A percentile compares a stretch with the other conserved stretches of the same genome.
These are phyloP conservation scores for Tachysurus fulvidraco DNA, from an alignment of 2,113 vertebrate species.

Conservation along the genomic window DNA sequence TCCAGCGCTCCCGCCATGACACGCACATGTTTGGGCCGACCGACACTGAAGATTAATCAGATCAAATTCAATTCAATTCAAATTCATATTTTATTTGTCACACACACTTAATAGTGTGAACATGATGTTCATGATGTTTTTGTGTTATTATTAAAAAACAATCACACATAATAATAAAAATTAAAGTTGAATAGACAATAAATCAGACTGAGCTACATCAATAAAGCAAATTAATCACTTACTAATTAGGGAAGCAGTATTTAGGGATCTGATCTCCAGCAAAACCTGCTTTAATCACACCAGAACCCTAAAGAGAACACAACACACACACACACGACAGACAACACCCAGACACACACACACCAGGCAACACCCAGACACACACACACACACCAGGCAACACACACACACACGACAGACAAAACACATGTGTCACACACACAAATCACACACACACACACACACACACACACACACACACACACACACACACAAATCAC, in stretches of 20 bases:
- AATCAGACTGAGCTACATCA: not conserved
- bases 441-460: too few species aligned
- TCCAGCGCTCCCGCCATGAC: constrained; percentile 91
- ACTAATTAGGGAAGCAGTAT: constrained; percentile 94
- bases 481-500: not conserved
- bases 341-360: too few species aligned
- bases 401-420: too few species aligned
- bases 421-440: too few species aligned
- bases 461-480: too few species aligned
- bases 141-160: not conserved
- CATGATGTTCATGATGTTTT: too few species aligned
- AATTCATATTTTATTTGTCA: too few species aligned
- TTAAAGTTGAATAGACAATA: not conserved
- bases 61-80: not conserved
- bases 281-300: constrained; percentile 89
- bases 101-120: too few species aligned
- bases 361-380: not conserved
- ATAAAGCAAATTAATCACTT: constrained; percentile 64
- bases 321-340: not conserved
- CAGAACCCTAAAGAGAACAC: constrained; percentile 77
- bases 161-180: not conserved
- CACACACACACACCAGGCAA: not conserved
- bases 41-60: constrained; percentile 73
- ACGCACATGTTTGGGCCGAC: constrained; percentile 86
- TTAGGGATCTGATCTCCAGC: constrained; percentile 93